Evolutionary conservation across 2,888 invertebrate species (phyloP).

Genomic region (Leucoptera coffeella): DNA sequence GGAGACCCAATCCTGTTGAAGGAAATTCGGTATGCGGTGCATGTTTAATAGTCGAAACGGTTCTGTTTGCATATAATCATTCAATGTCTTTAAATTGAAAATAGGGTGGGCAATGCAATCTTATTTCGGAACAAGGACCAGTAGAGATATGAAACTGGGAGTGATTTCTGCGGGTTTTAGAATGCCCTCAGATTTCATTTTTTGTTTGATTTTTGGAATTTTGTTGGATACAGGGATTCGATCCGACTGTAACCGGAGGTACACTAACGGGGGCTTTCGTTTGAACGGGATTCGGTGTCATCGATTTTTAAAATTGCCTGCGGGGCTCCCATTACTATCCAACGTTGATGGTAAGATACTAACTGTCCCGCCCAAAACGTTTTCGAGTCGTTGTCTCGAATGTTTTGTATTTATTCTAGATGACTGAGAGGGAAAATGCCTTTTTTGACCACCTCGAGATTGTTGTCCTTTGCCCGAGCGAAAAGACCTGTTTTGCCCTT

Average conservation of each 20-base stretch:
- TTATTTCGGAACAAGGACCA: slow-evolving; percentile 10
- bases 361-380: slow-evolving; percentile 2
- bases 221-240: slow-evolving; percentile 3
- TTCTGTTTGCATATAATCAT: slow-evolving; percentile 7
- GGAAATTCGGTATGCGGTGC: slow-evolving; percentile 9
- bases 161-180: slow-evolving; percentile 4
- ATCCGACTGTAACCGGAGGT: slow-evolving; percentile 4
- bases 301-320: slow-evolving; percentile 4
- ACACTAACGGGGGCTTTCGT: slow-evolving; percentile 6
- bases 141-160: slow-evolving; percentile 10
- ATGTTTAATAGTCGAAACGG: slow-evolving; percentile 9
- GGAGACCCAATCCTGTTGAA: slow-evolving; percentile 10
- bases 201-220: slow-evolving; percentile 6
- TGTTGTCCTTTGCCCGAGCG: too few relatives aligned
- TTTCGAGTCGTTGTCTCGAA: slow-evolving; percentile 3
- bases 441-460: slow-evolving; percentile 1
- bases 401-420: slow-evolving; percentile 1
- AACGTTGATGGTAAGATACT: slow-evolving; percentile 1
- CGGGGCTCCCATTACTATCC: slow-evolving; percentile 6
- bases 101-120: slow-evolving; percentile 8
- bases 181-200: slow-evolving; percentile 7
- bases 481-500: too few relatives aligned
- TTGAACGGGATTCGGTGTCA: slow-evolving; percentile 9
- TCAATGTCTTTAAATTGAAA: slow-evolving; percentile 8
- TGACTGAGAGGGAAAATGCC: neutral